Evolutionary conservation across 2,113 vertebrate genomes (phyloP).

Genomic region (Jaculus jaculus): DNA sequence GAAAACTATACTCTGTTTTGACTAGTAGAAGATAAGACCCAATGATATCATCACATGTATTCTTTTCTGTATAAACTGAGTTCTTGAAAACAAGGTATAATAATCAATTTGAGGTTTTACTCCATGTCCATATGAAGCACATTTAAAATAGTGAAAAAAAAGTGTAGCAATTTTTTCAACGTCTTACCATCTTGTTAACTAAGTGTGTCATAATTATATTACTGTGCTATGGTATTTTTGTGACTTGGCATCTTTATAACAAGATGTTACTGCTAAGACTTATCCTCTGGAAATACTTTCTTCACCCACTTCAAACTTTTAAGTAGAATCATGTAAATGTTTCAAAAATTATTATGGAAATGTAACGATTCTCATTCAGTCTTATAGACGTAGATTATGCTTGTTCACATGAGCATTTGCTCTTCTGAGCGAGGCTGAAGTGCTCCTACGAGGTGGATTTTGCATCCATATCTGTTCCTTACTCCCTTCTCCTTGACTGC

Average conservation of each 20-base stretch:
- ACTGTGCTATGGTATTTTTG: not conserved
- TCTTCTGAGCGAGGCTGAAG: not conserved
- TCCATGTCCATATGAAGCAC: not conserved
- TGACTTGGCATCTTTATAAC: not conserved
- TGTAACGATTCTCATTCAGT: not conserved
- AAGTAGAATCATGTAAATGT: not conserved
- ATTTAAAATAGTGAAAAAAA: slow-evolving; percentile 4
- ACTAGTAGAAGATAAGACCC: not conserved
- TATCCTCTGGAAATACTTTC: not conserved
- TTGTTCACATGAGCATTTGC: not conserved
- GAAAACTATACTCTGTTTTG: slow-evolving; percentile 30
- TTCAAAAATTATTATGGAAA: not conserved
- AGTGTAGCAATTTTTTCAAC: not conserved
- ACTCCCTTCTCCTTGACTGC: not conserved
- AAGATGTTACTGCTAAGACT: not conserved
- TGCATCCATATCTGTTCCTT: not conserved
- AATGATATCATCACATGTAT: not conserved
- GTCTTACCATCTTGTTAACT: not conserved
- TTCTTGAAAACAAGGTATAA: not conserved
- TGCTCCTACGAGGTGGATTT: not conserved
- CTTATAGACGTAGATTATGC: not conserved
- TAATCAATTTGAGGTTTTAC: not conserved
- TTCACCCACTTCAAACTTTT: not conserved
- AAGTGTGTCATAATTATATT: not conserved
- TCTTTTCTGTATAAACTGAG: not conserved